phyloP scores from a whole-genome alignment of 2,888 invertebrate genomes.

The Odontocolon sp. region DNA sequence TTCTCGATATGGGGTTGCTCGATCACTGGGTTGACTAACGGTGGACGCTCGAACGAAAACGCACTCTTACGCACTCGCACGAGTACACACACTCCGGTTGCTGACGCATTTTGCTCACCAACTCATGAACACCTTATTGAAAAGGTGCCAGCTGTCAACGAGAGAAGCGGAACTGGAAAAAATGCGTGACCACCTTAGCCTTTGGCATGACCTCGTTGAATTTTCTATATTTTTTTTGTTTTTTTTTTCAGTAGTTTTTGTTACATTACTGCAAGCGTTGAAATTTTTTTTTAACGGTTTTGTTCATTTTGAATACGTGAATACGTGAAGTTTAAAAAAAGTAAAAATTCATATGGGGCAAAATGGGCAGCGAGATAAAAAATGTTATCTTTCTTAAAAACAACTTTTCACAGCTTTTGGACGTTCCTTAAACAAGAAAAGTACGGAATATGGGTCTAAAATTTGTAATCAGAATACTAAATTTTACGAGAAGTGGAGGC shows the following conservation, averaged over 20 bases:
- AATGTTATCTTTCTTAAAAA: no score
- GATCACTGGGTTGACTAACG: slow-evolving; percentile 71
- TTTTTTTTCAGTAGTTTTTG: background rate
- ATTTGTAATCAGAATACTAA: no score
- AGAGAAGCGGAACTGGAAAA: slow-evolving; percentile 44
- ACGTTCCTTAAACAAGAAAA: no score
- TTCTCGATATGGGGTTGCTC: slow-evolving; percentile 57
- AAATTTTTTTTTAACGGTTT: no score
- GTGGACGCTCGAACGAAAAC: slow-evolving; percentile 62
- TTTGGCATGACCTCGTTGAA: slow-evolving; percentile 33
- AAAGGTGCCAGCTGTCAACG: slow-evolving; percentile 56
- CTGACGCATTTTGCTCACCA: slow-evolving; percentile 12
- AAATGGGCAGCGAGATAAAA: no score
- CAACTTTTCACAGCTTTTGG: no score
- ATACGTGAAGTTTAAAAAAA: no score
- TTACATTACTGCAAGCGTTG: no score
- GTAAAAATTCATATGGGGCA: no score
- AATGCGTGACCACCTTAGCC: slow-evolving; percentile 25
- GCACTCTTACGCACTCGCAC: slow-evolving; percentile 29
- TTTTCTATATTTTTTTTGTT: slow-evolving; percentile 4
- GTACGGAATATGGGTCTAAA: no score
- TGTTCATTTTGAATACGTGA: no score
- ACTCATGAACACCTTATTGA: slow-evolving; percentile 46
- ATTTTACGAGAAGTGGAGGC: no score
- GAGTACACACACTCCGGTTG: slow-evolving; percentile 4